Evolutionary conservation across 1,140 invertebrate species (phyloP).

Genomic region (Drosophila kepulauana): DNA sequence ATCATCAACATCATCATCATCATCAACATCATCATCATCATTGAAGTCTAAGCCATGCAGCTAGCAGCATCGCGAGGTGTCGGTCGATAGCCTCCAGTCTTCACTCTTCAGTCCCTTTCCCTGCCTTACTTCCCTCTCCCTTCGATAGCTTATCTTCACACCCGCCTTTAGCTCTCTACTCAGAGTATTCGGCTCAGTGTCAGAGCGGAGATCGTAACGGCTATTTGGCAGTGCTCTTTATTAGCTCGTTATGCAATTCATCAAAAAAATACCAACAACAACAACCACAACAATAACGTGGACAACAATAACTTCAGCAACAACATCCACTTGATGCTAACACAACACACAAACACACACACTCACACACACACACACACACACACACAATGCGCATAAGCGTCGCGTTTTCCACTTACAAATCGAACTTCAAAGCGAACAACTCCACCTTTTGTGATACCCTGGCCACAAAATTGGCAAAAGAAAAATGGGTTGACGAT

Average conservation of each 20-base stretch:
- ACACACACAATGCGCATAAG: too few species aligned
- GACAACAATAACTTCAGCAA: neutral
- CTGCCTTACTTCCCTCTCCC: neutral
- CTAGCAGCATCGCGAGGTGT: neutral
- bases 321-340: constrained; percentile 16
- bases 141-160: neutral
- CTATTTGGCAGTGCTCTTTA: constrained; percentile 44
- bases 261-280: constrained; percentile 33
- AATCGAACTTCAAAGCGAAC: constrained; percentile 6
- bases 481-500: too few species aligned
- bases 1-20: constrained; percentile 32
- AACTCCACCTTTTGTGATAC: constrained; percentile 11
- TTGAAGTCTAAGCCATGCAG: neutral
- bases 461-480: neutral
- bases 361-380: too few species aligned
- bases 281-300: neutral
- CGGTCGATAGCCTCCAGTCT: constrained; percentile 4
- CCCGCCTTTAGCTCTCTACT: neutral
- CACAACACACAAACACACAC: constrained; percentile 13
- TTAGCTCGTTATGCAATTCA: constrained; percentile 66
- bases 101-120: neutral
- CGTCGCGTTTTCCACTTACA: constrained; percentile 11
- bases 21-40: too few species aligned
- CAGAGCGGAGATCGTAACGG: constrained; percentile 1
- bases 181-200: constrained; percentile 25